Conservation (phyloP, 2,797 vertebrate species). For the Protonibea diacanthus region DNA sequence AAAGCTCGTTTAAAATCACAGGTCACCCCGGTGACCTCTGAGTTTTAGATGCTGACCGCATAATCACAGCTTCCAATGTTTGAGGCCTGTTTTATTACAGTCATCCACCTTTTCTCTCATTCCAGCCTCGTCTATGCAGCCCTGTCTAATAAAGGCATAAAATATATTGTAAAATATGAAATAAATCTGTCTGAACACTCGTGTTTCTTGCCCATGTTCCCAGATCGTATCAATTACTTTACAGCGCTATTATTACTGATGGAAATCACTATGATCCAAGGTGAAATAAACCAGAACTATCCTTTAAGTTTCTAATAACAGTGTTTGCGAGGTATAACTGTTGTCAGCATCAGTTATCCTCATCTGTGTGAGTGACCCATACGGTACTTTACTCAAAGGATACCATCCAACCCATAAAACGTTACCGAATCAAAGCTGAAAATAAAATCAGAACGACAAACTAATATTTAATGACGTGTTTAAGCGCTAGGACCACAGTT, state of each 20-base stretch:
- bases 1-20: background rate
- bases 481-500: slow-evolving; percentile 68
- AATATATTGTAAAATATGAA: background rate
- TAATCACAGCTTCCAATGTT: background rate
- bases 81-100: background rate
- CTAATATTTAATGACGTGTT: slow-evolving; percentile 73
- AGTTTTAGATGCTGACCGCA: background rate
- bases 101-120: background rate
- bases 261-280: background rate
- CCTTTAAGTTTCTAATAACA: background rate
- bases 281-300: slow-evolving; percentile 8
- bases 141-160: background rate
- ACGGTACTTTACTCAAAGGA: slow-evolving; percentile 32
- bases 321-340: slow-evolving; percentile 40
- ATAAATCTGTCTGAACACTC: background rate
- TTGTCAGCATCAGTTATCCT: slow-evolving; percentile 37
- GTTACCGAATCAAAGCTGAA: slow-evolving; percentile 58
- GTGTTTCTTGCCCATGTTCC: background rate
- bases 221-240: background rate
- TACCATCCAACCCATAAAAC: slow-evolving; percentile 60
- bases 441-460: slow-evolving; percentile 66
- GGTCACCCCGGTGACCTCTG: background rate
- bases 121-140: too few relatives aligned
- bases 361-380: slow-evolving; percentile 44
- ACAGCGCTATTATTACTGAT: background rate